phyloP scores from a whole-genome alignment of 1,140 invertebrate species.

The Listronotus oregonensis region DNA sequence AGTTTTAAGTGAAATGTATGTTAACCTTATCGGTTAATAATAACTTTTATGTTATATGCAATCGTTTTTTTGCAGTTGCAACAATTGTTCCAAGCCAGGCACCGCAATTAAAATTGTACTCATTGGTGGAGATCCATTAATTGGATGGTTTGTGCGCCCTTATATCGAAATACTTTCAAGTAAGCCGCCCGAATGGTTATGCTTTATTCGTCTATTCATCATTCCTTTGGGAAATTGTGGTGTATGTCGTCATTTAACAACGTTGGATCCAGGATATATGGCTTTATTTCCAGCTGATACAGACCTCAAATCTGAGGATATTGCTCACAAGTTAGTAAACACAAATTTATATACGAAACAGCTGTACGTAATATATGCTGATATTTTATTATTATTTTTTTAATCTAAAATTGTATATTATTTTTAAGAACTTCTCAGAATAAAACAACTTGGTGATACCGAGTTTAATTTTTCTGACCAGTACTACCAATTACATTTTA shows the following conservation, averaged over 20 bases:
- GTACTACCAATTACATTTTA: no score
- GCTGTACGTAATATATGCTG: no score
- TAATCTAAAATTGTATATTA: no score
- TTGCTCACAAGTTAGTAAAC: constrained; percentile 57
- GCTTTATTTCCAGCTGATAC: constrained; percentile 63
- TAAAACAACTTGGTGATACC: no score
- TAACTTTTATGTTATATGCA: no score
- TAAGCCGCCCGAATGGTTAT: constrained; percentile 90
- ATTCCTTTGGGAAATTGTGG: constrained; percentile 69
- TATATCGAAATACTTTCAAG: constrained; percentile 91
- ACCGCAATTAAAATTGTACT: constrained; percentile 83
- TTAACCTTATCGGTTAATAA: no score
- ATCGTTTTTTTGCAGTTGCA: constrained; percentile 66
- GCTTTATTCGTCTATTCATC: constrained; percentile 85
- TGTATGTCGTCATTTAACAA: constrained; percentile 66
- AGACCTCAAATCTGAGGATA: constrained; percentile 68
- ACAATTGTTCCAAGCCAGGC: constrained; percentile 83
- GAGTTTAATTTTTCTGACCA: no score
- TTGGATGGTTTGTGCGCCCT: constrained; percentile 83
- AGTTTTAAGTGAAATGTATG: no score
- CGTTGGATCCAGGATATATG: constrained; percentile 62
- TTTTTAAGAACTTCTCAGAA: no score
- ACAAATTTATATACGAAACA: no score
- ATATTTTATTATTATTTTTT: no score
- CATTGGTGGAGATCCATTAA: constrained; percentile 84